Conservation (phyloP, 2,797 vertebrate species). For the Masticophis lateralis region DNA sequence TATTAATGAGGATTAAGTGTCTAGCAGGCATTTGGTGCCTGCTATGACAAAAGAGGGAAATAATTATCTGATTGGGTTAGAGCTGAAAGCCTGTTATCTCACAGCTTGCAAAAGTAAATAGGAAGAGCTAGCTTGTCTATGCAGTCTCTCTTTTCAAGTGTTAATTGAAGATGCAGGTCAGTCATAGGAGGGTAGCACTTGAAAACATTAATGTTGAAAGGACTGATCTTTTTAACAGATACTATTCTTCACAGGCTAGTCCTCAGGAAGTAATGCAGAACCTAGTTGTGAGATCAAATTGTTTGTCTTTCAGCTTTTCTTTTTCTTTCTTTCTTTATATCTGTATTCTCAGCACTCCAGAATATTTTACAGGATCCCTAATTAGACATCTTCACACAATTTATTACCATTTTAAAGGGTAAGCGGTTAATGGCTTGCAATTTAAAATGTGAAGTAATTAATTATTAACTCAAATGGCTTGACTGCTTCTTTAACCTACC, state of each 20-base stretch:
- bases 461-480: constrained; percentile 75
- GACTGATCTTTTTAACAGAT: background rate
- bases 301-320: constrained; percentile 52
- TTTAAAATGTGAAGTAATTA: constrained; percentile 74
- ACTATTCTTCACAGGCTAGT: background rate
- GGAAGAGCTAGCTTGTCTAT: background rate
- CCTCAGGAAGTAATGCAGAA: background rate
- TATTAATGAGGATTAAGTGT: background rate
- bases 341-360: constrained; percentile 57
- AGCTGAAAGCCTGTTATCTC: background rate
- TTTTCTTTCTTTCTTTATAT: constrained; percentile 2
- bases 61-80: constrained; percentile 11
- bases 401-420: constrained; percentile 78
- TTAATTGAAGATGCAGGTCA: background rate
- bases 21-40: background rate
- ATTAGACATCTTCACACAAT: constrained; percentile 74
- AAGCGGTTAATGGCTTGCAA: constrained; percentile 72
- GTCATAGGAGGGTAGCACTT: background rate
- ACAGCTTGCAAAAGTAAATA: background rate
- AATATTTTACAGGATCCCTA: constrained; percentile 69
- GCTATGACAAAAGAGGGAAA: background rate
- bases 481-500: constrained; percentile 67
- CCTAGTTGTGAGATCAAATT: constrained; percentile 14
- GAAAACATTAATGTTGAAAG: background rate
- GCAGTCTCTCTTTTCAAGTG: background rate